Conservation (phyloP, 2,888 invertebrate genomes). For the Apoderus coryli region DNA sequence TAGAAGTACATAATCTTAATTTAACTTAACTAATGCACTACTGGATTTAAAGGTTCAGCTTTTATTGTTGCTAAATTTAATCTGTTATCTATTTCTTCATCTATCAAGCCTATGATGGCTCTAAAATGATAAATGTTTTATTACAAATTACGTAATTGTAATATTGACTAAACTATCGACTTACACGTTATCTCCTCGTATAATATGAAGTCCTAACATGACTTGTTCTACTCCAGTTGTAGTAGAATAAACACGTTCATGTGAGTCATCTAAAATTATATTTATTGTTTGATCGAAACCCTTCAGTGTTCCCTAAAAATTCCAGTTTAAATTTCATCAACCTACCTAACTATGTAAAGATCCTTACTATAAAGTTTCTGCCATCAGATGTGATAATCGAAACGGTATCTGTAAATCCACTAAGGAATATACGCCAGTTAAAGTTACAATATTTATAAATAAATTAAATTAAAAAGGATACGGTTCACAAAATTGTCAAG, state of each 20-base stretch:
- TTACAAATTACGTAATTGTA: constrained; percentile 10
- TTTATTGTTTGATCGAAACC: constrained; percentile 99
- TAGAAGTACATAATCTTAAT: constrained; percentile 4
- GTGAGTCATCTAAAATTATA: constrained; percentile 92
- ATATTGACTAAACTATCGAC: constrained; percentile 26
- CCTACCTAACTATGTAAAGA: constrained; percentile 8
- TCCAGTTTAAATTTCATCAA: constrained; percentile 8
- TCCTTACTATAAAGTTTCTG: constrained; percentile 75
- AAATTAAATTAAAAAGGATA: constrained; percentile 38
- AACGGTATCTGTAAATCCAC: constrained; percentile 50
- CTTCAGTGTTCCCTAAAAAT: constrained; percentile 74
- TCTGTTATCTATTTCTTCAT: constrained; percentile 69
- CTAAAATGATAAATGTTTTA: constrained; percentile 29
- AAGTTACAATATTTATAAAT: constrained; percentile 13
- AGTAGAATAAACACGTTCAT: constrained; percentile 94
- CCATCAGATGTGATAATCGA: constrained; percentile 95
- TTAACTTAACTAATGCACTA: constrained; percentile 45
- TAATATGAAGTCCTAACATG: constrained; percentile 91
- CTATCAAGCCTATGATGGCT: constrained; percentile 71
- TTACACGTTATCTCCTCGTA: constrained; percentile 94
- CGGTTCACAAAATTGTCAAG: constrained; percentile 77
- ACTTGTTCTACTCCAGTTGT: constrained; percentile 89
- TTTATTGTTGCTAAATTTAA: constrained; percentile 65
- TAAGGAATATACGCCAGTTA: constrained; percentile 10
- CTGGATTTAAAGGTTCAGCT: constrained; percentile 71